A percentile compares a stretch with the other conserved stretches of the same genome.
Conservation (phyloP, 2,797 vertebrate species). For the Coregonus suidteri region DNA sequence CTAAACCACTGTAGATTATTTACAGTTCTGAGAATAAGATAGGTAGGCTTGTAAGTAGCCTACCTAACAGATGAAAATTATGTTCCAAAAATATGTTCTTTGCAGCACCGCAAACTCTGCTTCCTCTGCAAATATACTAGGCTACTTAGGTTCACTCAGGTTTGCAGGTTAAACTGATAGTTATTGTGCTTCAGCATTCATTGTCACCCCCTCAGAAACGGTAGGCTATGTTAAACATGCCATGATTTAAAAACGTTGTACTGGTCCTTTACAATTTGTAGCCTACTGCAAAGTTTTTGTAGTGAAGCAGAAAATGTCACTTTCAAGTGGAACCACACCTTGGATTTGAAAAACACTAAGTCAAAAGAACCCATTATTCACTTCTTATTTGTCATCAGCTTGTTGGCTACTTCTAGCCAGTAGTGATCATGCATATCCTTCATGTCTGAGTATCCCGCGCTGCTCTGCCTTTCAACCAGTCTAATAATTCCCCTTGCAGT, state of each 20-base stretch:
- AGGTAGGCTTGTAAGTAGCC: too few relatives aligned
- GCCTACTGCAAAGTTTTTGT: too few relatives aligned
- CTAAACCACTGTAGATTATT: neutral
- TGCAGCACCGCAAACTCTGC: neutral
- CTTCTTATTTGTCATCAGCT: neutral
- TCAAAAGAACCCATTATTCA: neutral
- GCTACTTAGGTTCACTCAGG: too few relatives aligned
- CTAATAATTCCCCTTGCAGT: too few relatives aligned
- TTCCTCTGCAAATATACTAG: neutral
- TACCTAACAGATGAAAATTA: neutral
- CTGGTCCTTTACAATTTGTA: neutral
- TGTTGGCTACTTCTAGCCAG: neutral
- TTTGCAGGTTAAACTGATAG: neutral
- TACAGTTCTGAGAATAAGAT: neutral
- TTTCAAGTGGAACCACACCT: too few relatives aligned
- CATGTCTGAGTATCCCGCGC: too few relatives aligned
- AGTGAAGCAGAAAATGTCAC: too few relatives aligned
- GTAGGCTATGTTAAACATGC: neutral
- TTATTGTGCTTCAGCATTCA: neutral
- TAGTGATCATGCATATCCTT: neutral
- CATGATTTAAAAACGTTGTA: too few relatives aligned
- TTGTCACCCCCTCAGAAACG: neutral
- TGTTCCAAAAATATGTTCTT: neutral
- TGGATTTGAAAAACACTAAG: too few relatives aligned
- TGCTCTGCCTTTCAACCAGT: too few relatives aligned